A percentile compares a stretch with the other conserved stretches of the same genome.
Evolutionary conservation across 2,113 vertebrate genomes (phyloP).

Genomic region (Speoplatyrhinus poulsoni): DNA sequence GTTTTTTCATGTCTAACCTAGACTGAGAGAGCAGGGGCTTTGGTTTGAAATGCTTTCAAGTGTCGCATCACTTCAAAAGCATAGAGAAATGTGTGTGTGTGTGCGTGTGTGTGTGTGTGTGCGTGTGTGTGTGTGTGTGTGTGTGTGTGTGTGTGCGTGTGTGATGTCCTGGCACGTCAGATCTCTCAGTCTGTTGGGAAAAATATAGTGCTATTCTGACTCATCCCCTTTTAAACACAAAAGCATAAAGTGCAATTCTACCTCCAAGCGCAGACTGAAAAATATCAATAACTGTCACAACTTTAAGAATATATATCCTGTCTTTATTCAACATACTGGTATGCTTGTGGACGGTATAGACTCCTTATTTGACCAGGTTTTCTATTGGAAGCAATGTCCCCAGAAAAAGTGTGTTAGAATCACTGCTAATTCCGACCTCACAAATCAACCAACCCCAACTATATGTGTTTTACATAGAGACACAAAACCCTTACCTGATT

Average conservation of each 20-base stretch:
- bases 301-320: slow-evolving; percentile 33
- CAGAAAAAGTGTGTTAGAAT: too few relatives aligned
- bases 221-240: slow-evolving; percentile 39
- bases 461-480: too few relatives aligned
- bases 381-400: too few relatives aligned
- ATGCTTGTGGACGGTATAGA: not conserved
- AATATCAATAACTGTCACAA: slow-evolving; percentile 50
- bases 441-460: too few relatives aligned
- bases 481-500: too few relatives aligned
- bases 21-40: slow-evolving; percentile 24
- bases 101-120: slow-evolving; percentile 13
- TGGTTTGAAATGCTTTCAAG: slow-evolving; percentile 38
- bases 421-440: too few relatives aligned
- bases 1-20: slow-evolving; percentile 5
- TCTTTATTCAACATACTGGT: slow-evolving; percentile 46
- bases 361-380: too few relatives aligned
- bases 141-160: slow-evolving; percentile 18
- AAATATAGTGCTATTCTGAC: slow-evolving; percentile 31
- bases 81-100: not conserved
- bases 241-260: slow-evolving; percentile 36
- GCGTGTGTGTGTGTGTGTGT: slow-evolving; percentile 6
- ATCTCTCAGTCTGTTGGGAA: slow-evolving; percentile 36
- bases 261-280: slow-evolving; percentile 39
- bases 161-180: slow-evolving; percentile 31
- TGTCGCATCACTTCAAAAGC: slow-evolving; percentile 39